Base-by-base conservation (phyloP, 2,888 invertebrate species). In the Acanthosepion esculentum region DNA sequence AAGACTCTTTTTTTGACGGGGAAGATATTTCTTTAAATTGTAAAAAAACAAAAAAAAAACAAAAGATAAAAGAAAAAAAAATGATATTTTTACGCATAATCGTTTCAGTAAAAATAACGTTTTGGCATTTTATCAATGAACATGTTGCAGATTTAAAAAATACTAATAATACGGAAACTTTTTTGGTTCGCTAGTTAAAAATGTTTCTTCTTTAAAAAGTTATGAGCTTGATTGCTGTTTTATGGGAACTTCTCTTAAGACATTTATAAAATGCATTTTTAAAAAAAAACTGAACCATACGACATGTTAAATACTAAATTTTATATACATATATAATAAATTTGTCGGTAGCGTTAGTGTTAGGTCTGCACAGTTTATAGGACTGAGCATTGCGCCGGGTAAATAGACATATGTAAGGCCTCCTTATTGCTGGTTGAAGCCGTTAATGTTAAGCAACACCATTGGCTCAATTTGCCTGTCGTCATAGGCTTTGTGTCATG, bases 401-500 rank as follows among this genome's bases (percentile, higher is more conserved):
- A 78, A 29, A 23, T 78, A 29, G 78, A n/a, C 78, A 78, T 78
- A 78, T 78, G n/a, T 18, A 33, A 78, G 78, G 78, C n/a, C n/a
- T 33, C n/a, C n/a, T 78, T n/a, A n/a, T 78, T 33, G n/a, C n/a
- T n/a, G 78, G n/a, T 78, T 78, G 78, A 78, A 78, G 78, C 78
- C n/a, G 78, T 78, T 78, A 78, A n/a, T 78, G 78, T 78, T 78
- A n/a, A 78, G 78, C 78, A 78, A 78, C 78, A 78, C 78, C 78
- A 78, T 78, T 78, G 78, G 78, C 78, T 78, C 78, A n/a, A 78
- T 78, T 33, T 33, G 78, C n/a, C 50, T 93, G 93, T 93, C 93
- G 93, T 93, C 93, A 93, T 48, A 93, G 53, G 93, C 93, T 53
- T 93, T 93, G 93, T 93, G 53, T 93, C 50, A 93, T 93, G 93